Evolutionary conservation across 1,140 invertebrate genomes (phyloP), one percentile per base, ranked within the genome.

Genomic region (Subanguina moxae): DNA sequence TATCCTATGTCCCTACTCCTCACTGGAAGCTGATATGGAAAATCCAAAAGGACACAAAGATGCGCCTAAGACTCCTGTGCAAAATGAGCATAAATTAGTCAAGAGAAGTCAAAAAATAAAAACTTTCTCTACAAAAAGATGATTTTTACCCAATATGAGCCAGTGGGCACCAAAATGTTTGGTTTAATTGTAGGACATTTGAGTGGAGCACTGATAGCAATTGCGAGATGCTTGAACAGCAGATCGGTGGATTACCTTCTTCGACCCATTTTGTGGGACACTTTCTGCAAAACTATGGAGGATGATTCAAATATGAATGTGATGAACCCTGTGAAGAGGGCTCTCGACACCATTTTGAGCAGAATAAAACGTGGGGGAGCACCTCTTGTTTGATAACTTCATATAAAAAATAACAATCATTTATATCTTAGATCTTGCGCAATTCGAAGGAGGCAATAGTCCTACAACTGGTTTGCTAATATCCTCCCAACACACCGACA

Each of bases 201-300:
- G 15, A 27, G 23, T 42, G 67, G 67, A 19, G 71, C 69, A 27
- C n/a, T 73, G n/a, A 52, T 71, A 13, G 69, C 69, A 11, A 45
- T 64, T 42, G 69, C 69, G n/a, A 52, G 59, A 27, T 71, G 58
- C 21, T 56, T 71, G 15, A 62, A 64, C 30, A 62, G 27, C 46
- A 45, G 32, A 57, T 43, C 69, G 9, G n/a, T 71, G 45, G 70
- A 71, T 27, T 13, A 48, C 32, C 56, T 64, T 23, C 57, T 71
- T 3, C 71, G 69, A 25, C 69, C 69, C 19, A 71, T 71, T 62
- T 32, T 71, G 8, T 71, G 69, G 69, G 69, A 71, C 45, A 69
- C 64, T 28, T 73, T 71, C 45, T 70, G 45, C 3, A 52, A 73
- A 23, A 69, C 68, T 25, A 59, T 58, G 1, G 69, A 62, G 57